These are phyloP conservation scores for Martes martes DNA, from an alignment of 2,113 vertebrate species.

Conservation along the genomic window DNA sequence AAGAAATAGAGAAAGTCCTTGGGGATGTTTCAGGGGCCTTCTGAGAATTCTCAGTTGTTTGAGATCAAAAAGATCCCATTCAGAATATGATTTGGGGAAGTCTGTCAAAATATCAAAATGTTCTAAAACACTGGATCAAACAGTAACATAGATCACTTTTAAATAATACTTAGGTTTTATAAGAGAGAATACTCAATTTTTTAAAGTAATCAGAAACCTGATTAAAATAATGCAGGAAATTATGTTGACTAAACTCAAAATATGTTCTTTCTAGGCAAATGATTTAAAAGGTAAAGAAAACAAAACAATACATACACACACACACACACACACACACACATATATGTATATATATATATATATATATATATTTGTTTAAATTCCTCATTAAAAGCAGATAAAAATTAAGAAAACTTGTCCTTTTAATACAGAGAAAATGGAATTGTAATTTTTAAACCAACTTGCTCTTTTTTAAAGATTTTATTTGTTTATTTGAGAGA, in stretches of 20 bases:
- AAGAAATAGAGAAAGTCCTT: background rate
- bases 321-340: too few species aligned
- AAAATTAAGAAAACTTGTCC: background rate
- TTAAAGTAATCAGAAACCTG: background rate
- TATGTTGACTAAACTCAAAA: background rate
- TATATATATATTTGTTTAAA: background rate
- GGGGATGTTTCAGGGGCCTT: background rate
- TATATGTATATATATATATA: too few species aligned
- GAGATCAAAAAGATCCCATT: background rate
- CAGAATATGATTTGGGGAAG: background rate
- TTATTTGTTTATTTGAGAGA: too few species aligned
- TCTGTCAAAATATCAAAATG: background rate
- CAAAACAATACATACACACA: background rate
- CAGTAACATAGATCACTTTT: background rate
- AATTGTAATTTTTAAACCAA: background rate
- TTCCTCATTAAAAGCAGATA: background rate
- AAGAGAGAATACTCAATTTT: background rate
- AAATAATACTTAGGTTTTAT: background rate
- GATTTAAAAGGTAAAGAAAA: background rate
- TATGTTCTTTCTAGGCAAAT: background rate
- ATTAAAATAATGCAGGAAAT: background rate
- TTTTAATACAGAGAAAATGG: background rate
- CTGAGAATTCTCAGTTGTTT: background rate
- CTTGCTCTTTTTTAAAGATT: too few species aligned
- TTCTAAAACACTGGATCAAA: background rate